phyloP scores from a whole-genome alignment of 2,888 invertebrate species.

The Sympetrum striolatum region DNA sequence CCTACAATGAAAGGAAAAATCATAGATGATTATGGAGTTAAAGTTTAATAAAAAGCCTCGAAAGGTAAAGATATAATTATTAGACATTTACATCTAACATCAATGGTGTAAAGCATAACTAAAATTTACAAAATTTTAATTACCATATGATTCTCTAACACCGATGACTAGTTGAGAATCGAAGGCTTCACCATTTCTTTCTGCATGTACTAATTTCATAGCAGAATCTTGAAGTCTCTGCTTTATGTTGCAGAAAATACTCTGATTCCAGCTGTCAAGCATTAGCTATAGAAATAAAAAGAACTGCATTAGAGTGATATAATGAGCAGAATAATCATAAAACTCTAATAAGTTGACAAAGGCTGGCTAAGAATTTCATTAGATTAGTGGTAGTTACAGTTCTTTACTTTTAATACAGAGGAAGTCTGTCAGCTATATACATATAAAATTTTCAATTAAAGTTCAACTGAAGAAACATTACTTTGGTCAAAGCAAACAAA shows the following conservation, averaged over 20 bases:
- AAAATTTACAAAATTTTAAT: slow-evolving; percentile 50
- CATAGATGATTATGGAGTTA: too few relatives aligned
- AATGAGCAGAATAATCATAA: slow-evolving; percentile 14
- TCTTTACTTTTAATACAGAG: too few relatives aligned
- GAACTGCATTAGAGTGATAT: background rate
- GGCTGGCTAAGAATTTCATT: background rate
- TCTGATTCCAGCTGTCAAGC: slow-evolving; percentile 98
- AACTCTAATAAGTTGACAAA: background rate
- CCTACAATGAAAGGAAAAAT: too few relatives aligned
- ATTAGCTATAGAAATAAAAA: slow-evolving; percentile 72
- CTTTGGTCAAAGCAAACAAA: too few relatives aligned
- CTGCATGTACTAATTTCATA: slow-evolving; percentile 96
- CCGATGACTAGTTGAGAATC: slow-evolving; percentile 98
- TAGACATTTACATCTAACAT: too few relatives aligned
- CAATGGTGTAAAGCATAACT: too few relatives aligned
- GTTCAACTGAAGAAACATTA: too few relatives aligned
- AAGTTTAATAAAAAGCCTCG: too few relatives aligned
- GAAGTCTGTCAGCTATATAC: too few relatives aligned
- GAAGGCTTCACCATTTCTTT: slow-evolving; percentile 96
- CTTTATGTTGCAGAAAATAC: slow-evolving; percentile 95
- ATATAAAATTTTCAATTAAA: too few relatives aligned
- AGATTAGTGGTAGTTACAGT: too few relatives aligned
- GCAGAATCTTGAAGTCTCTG: slow-evolving; percentile 92
- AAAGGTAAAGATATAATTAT: too few relatives aligned
- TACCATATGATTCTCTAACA: slow-evolving; percentile 95